Conservation (phyloP, 2,888 invertebrate genomes). For the Hirtodrosophila histrioides region DNA sequence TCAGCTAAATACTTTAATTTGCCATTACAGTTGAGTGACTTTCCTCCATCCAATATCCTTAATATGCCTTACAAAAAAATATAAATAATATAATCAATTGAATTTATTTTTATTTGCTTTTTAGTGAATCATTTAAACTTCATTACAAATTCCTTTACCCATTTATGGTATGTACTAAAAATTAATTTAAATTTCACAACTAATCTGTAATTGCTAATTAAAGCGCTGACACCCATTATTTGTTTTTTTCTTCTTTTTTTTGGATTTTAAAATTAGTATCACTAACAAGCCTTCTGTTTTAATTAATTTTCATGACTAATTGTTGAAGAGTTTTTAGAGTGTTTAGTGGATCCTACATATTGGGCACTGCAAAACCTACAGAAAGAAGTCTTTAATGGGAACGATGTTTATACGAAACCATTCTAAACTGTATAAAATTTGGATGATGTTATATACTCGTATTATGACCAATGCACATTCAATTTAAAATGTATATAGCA, state of each 20-base stretch:
- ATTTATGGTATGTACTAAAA: too few species aligned
- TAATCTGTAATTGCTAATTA: conserved; percentile 20
- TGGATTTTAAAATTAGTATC: conserved; percentile 83
- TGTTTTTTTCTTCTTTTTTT: conserved; percentile 1
- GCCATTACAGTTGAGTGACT: conserved; percentile 11
- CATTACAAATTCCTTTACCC: too few species aligned
- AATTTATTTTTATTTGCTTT: too few species aligned
- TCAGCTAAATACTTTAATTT: conserved; percentile 28
- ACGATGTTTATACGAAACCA: conserved; percentile 7
- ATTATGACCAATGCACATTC: conserved; percentile 16
- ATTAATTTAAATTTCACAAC: conserved; percentile 7
- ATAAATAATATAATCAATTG: too few species aligned
- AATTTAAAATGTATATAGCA: conserved; percentile 10
- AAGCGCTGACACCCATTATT: background rate
- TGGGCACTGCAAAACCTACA: background rate
- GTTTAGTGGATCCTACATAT: conserved; percentile 13
- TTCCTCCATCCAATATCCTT: background rate
- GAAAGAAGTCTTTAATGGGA: conserved; percentile 13
- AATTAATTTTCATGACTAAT: conserved; percentile 10
- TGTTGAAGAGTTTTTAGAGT: conserved; percentile 17
- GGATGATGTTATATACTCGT: conserved; percentile 9
- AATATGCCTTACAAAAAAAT: too few species aligned
- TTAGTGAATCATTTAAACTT: too few species aligned
- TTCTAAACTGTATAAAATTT: conserved; percentile 5
- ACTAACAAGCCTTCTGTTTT: conserved; percentile 83